Evolutionary conservation across 1,140 invertebrate species (phyloP).

Genomic region (Battus philenor): DNA sequence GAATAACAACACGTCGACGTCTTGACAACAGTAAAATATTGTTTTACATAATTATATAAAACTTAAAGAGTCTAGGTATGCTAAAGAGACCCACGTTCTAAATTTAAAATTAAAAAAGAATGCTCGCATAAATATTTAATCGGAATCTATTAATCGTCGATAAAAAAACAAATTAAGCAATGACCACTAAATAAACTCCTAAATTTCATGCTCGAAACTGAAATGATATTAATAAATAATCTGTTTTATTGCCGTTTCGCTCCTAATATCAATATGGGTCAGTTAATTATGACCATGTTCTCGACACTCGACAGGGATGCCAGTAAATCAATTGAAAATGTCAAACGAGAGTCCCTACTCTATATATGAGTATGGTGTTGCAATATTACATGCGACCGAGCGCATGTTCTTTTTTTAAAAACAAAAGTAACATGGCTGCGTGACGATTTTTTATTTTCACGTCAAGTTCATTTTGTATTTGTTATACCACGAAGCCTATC

Average conservation of each 20-base stretch:
- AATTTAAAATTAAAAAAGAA: no score
- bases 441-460: no score
- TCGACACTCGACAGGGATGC: conserved; percentile 17
- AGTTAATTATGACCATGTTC: conserved; percentile 19
- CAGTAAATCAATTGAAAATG: conserved; percentile 32
- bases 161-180: conserved; percentile 17
- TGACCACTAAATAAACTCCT: conserved; percentile 9
- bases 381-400: not conserved
- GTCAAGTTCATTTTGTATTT: no score
- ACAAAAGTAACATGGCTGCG: not conserved
- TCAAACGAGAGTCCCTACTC: conserved; percentile 13
- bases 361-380: conserved; percentile 2
- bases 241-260: conserved; percentile 25
- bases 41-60: no score
- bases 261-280: conserved; percentile 25
- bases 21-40: no score
- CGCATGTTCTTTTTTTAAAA: no score
- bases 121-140: no score
- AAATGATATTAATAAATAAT: conserved; percentile 5
- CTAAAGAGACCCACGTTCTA: no score
- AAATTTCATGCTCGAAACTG: conserved; percentile 2
- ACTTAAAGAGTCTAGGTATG: no score
- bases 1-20: no score
- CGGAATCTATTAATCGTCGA: not conserved
- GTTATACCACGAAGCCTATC: no score